Conservation (phyloP, 2,113 vertebrate species). For the Elachura formosa region DNA sequence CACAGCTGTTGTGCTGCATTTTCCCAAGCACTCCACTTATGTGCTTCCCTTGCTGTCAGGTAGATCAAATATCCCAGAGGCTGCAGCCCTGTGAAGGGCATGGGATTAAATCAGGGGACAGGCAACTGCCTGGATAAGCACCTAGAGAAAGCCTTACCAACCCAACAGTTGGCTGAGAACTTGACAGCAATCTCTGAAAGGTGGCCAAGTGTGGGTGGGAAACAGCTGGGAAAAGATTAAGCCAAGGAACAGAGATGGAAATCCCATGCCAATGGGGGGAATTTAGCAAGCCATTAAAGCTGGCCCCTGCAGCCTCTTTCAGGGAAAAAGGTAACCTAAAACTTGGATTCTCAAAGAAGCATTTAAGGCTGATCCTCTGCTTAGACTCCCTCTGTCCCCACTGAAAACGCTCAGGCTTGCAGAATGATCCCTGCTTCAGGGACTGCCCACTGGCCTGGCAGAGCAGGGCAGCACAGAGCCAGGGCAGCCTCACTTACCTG, state of each 20-base stretch:
- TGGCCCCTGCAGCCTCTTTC: not conserved
- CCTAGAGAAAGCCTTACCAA: not conserved
- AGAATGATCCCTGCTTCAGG: not conserved
- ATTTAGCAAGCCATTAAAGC: not conserved
- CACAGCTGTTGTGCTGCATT: constrained; percentile 14
- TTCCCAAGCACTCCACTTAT: constrained; percentile 10
- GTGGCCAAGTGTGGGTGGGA: not conserved
- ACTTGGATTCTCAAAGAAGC: not conserved
- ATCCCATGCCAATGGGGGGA: not conserved
- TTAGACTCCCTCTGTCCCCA: not conserved
- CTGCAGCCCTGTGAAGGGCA: constrained; percentile 12
- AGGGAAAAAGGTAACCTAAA: not conserved
- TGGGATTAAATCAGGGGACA: not conserved
- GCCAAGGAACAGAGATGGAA: not conserved
- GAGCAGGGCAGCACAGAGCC: not conserved
- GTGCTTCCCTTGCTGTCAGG: not conserved
- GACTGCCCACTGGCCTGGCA: not conserved
- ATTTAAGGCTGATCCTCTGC: not conserved
- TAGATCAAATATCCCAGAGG: constrained; percentile 41
- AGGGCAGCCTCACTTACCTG: constrained; percentile 70
- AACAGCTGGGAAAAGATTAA: not conserved
- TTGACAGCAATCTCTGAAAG: constrained; percentile 2
- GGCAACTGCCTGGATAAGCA: not conserved
- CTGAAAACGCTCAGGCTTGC: not conserved
- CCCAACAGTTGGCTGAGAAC: not conserved